Base-by-base conservation (phyloP, 37 sponge, comb jelly and placozoan species). In the Theonella swinhoei region DNA sequence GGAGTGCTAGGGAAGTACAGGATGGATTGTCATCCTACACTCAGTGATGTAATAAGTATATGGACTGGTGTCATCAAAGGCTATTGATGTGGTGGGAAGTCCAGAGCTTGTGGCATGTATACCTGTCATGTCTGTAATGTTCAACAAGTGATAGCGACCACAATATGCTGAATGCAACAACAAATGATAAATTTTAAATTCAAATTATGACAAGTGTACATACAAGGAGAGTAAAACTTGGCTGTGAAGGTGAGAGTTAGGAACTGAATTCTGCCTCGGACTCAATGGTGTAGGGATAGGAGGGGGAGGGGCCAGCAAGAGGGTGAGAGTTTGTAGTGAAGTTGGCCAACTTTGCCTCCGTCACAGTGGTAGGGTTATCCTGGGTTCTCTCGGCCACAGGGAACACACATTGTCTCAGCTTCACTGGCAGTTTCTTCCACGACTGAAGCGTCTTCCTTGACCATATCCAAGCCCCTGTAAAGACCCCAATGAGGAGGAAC, bases 391-490 rank as follows among this genome's bases (percentile, higher is more conserved):
- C 54, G 54, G 54, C 7, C 11, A 14, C 14, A 14, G 54, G 54
- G 14, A 47, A 14, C 11, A 60, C 0, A 34, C 69, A 74, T 38
- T 25, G 19, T 39, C n/a, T 63, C 39, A 79, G 37, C 26, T 43
- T 84, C 23, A 33, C 7, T 0, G 75, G 76, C 8, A 75, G 22
- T 31, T 19, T 32, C 23, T 65, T 58, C 95, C 95, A 95, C 3
- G 92, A 87, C 3, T 70, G 8, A 8, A 92, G 47, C 20, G 95
- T 95, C 86, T 95, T 95, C 60, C 77, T 88, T 19, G 95, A 95
- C 95, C 95, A 95, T 2, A 95, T 95, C 95, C 95, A 95, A n/a
- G 85, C 77, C 4, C 95, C 93, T 28, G 87, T 91, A 42, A 91
- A 69, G 2, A 79, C 81, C 3, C 95, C 95, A 24, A 92, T 86